phyloP scores from a whole-genome alignment of 1,140 invertebrate species.

The Aphaenogaster floridana region DNA sequence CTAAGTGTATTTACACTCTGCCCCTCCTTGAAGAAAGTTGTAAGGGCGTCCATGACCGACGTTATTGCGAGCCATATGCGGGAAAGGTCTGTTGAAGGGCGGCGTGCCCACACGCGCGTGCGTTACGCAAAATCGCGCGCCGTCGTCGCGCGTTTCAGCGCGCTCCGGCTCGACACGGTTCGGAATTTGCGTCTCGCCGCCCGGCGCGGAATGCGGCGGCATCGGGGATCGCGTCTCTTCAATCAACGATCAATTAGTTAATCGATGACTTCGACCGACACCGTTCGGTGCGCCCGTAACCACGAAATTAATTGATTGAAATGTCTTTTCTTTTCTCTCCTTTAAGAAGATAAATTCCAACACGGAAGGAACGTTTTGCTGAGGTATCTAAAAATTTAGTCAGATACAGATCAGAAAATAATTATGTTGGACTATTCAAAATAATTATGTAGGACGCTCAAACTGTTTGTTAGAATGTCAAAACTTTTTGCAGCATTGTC shows the following conservation, averaged over 20 bases:
- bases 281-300: not conserved
- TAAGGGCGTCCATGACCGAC: no score
- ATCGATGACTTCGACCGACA: not conserved
- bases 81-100: not conserved
- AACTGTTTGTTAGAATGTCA: no score
- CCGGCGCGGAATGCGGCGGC: not conserved
- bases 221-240: not conserved
- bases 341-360: not conserved
- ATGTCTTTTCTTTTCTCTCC: not conserved
- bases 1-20: no score
- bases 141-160: not conserved
- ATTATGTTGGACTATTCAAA: no score
- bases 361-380: no score
- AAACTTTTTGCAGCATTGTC: no score
- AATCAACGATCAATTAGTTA: not conserved
- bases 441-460: no score
- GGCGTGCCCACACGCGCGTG: not conserved
- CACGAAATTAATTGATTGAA: not conserved
- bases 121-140: not conserved
- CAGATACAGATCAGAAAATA: no score
- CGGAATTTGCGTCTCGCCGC: not conserved
- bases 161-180: not conserved
- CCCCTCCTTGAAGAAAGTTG: no score
- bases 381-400: no score
- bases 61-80: not conserved